Evolutionary conservation across 64 coral and sea anemone species (phyloP), one percentile per base, ranked within the genome.

Genomic region (Stylophora pistillata): DNA sequence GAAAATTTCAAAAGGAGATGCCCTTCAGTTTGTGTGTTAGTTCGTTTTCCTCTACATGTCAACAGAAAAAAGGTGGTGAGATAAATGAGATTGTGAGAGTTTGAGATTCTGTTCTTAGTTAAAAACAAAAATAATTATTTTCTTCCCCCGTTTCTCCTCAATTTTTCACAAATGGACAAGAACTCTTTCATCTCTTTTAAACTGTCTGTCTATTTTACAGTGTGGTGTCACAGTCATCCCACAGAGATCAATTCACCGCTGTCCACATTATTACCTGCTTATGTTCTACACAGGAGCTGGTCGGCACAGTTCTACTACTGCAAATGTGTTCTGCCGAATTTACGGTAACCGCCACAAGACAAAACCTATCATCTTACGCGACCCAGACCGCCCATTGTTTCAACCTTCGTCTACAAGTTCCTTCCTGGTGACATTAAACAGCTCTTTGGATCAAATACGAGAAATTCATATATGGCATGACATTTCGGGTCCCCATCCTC

Each of bases 391-490:
- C 76, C 52, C 64, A 30, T 73, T 78, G 69, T 94, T 94, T 73
- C 92, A 85, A 26, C 55, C 86, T 69, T 87, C 86, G 15, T 89
- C 78, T 20, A 80, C 64, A 5, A 89, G 76, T 15, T 83, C 86
- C 5, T 93, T 93, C 71, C 74, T 93, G n/a, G 69, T 93, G 15
- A 93, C 86, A 30, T 54, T 93, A 7, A 88, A 78, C 41, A 71
- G 55, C 56, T 89, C 86, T 23, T 31, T 93, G 29, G 86, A 88
- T 30, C 71, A 93, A 78, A 85, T 93, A 82, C 74, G 58, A 18
- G 81, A 85, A 33, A 73, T 93, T 17, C 91, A 93, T 55, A 25
- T 93, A 33, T 93, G 91, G 86, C 91, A 93, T 65, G 91, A 93
- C 23, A 84, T 93, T 23, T 82, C 86, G 13, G 91, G 86, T 33